Conservation (phyloP, 2,113 vertebrate species). For the Protomyctophum bolini region DNA sequence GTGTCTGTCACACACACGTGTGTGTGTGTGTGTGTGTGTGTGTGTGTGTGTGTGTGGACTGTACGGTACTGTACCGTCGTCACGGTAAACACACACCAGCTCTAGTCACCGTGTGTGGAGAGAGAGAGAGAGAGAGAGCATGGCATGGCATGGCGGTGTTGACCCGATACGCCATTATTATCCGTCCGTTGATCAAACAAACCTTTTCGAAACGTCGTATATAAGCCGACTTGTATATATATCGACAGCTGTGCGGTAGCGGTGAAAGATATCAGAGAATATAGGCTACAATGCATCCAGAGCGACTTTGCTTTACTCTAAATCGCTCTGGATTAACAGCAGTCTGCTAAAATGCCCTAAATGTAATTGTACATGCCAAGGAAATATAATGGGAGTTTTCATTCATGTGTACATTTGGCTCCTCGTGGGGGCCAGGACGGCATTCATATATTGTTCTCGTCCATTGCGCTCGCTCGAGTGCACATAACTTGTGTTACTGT, state of each 20-base stretch:
- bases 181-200: neutral
- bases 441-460: neutral
- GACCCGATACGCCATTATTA: neutral
- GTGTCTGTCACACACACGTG: neutral
- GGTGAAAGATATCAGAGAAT: too few relatives aligned
- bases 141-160: neutral
- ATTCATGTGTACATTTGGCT: too few relatives aligned
- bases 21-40: neutral
- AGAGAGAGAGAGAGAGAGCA: neutral
- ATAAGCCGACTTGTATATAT: neutral
- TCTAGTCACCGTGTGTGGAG: constrained; percentile 4
- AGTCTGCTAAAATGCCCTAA: too few relatives aligned
- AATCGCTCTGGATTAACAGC: too few relatives aligned
- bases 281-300: neutral
- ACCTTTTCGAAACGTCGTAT: neutral
- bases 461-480: neutral
- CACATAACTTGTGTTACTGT: neutral
- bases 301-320: too few relatives aligned
- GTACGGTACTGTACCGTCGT: constrained; percentile 24
- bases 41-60: neutral
- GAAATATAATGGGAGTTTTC: too few relatives aligned
- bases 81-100: constrained; percentile 31
- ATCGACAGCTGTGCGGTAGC: neutral
- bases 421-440: neutral
- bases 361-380: too few relatives aligned